Evolutionary conservation across 2,113 vertebrate species (phyloP).

Genomic region (Odontophorus gujanensis): DNA sequence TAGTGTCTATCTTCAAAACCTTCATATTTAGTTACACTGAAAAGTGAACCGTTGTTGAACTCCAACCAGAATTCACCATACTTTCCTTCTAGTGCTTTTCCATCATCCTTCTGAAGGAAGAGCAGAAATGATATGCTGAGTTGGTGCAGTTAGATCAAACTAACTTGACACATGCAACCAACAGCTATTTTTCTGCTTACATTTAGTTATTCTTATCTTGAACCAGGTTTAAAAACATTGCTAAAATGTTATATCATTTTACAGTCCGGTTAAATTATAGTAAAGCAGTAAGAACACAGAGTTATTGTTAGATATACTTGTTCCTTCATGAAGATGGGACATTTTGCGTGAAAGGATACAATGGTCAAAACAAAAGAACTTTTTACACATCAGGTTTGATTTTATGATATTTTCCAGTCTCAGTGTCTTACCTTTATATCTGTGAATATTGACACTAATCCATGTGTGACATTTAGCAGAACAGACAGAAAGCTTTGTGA

Average conservation of each 20-base stretch:
- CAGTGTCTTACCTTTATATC: conserved; percentile 85
- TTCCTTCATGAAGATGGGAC: neutral
- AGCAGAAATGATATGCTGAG: neutral
- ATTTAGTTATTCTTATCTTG: neutral
- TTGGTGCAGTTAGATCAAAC: neutral
- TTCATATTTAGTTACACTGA: conserved; percentile 92
- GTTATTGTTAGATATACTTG: neutral
- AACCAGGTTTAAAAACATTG: neutral
- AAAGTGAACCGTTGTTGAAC: conserved; percentile 87
- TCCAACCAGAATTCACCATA: conserved; percentile 97
- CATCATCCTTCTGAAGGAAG: conserved; percentile 82
- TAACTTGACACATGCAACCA: neutral
- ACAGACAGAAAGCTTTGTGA: conserved; percentile 93
- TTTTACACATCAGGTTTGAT: neutral
- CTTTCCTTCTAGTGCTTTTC: conserved; percentile 82
- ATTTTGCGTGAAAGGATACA: neutral
- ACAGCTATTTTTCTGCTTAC: neutral
- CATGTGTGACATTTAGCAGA: conserved; percentile 88
- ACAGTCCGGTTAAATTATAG: neutral
- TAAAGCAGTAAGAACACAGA: neutral
- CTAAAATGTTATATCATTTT: neutral
- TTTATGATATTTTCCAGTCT: neutral
- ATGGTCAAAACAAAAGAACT: neutral
- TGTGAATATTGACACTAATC: conserved; percentile 89
- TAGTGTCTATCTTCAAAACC: conserved; percentile 95